Base-by-base conservation (phyloP, 2,888 invertebrate species). In the Abrostola tripartita region DNA sequence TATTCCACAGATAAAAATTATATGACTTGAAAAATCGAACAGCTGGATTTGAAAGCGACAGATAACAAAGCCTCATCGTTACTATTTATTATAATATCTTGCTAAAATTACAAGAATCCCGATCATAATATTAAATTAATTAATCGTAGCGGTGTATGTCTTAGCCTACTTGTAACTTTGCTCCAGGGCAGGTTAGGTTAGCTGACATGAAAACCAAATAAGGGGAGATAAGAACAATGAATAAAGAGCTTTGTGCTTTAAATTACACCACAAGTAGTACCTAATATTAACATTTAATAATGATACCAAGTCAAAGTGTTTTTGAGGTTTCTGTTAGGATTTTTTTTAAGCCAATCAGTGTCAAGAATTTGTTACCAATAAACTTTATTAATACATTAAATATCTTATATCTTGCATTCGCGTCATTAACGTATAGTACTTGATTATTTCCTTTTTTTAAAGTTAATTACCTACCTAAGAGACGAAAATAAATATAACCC, bases 201-300 rank as follows among this genome's bases (percentile, higher is more conserved):
- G 51, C 57, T 73, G 60, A 66, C 66, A 52, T 50, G 57, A 56
- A 66, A 73, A 57, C 62, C 53, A 71, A 73, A 71, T 56, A 73
- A 57, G 61, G 42, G 4, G 58, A 56, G 52, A 55, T 57, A 68
- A 54, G 44, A 62, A 58, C 49, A 56, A 47, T 47, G 44, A 47
- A 47, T 65, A 53, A 71, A 52, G 61, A 73, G 76, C 62, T 62
- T 71, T 62, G 62, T 58, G 42, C 44, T 71, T 63, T 49, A 58
- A 73, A 73, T 61, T 67, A 70, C 60, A 60, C 55, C 57, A 41
- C 5, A 53, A 42, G 40, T 53, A 72, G 44, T 50, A 65, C 53
- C 9, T 37, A 42, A 44, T 47, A 50, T 36, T 37, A 55, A 52
- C 8, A n/a, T 37, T 61, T 49, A 52, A 37, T 64, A 41, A 41